A percentile compares a stretch with the other conserved stretches of the same genome.
Conservation (phyloP, 2,797 vertebrate genomes). For the Takifugu rubripes region DNA sequence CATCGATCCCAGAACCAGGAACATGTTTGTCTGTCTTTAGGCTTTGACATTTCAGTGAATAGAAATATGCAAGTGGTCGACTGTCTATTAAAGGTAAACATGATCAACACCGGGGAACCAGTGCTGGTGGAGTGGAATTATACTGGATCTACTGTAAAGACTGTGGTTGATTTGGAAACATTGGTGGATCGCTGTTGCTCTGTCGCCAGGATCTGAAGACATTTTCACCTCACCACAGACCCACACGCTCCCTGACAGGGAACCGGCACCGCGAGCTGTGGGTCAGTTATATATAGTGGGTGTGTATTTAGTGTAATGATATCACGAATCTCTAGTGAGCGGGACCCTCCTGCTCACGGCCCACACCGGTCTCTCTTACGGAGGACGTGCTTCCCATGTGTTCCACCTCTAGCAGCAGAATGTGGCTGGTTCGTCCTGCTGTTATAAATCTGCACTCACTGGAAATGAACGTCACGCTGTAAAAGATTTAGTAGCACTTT, state of each 20-base stretch:
- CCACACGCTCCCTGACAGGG: conserved; percentile 31
- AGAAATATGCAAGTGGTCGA: too few relatives aligned
- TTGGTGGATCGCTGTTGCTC: too few relatives aligned
- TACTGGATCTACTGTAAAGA: too few relatives aligned
- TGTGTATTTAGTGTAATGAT: conserved; percentile 54
- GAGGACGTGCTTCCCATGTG: conserved; percentile 29
- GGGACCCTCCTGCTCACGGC: conserved; percentile 26
- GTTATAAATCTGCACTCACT: conserved; percentile 13
- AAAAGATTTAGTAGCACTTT: conserved; percentile 24
- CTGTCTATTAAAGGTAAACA: too few relatives aligned
- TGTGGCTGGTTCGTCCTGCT: not conserved
- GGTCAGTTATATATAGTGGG: conserved; percentile 60
- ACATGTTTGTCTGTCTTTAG: too few relatives aligned
- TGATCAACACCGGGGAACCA: too few relatives aligned
- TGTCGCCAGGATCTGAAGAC: too few relatives aligned
- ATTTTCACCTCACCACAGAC: conserved; percentile 35
- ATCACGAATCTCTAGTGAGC: conserved; percentile 49
- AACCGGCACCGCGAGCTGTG: conserved; percentile 43
- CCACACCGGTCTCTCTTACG: conserved; percentile 20
- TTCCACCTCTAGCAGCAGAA: conserved; percentile 20
- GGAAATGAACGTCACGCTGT: conserved; percentile 19
- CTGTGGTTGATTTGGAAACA: too few relatives aligned
- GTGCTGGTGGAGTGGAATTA: too few relatives aligned
- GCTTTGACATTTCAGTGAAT: too few relatives aligned
- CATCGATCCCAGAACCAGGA: too few relatives aligned